A percentile compares a stretch with the other conserved stretches of the same genome.
phyloP scores from a whole-genome alignment of 2,113 vertebrate genomes.

The Centropus unirufus region DNA sequence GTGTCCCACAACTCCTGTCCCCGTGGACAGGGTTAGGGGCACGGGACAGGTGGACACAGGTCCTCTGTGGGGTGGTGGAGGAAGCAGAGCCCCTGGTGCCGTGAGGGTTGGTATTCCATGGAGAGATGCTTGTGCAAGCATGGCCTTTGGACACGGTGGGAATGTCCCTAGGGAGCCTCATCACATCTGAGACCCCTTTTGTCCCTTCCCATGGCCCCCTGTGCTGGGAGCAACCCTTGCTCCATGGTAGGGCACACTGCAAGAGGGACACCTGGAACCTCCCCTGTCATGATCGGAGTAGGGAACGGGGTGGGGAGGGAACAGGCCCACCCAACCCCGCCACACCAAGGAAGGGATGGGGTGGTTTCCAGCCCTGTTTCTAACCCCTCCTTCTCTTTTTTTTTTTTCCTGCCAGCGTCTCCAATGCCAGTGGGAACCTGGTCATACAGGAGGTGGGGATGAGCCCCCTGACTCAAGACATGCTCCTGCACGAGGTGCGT shows the following conservation, averaged over 20 bases:
- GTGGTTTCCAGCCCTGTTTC: neutral
- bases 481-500: conserved; percentile 81
- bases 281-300: neutral
- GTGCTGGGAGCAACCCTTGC: too few relatives aligned
- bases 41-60: neutral
- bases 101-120: rapidly evolving
- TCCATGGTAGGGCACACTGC: neutral
- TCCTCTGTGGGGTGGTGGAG: neutral
- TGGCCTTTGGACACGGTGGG: neutral
- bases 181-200: neutral
- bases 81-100: neutral
- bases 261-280: neutral
- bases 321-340: neutral
- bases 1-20: neutral
- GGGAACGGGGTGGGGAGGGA: neutral
- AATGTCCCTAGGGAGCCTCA: neutral
- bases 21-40: neutral
- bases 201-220: neutral
- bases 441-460: conserved; percentile 83
- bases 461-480: conserved; percentile 82
- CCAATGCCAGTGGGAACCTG: conserved; percentile 79
- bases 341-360: too few relatives aligned
- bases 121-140: rapidly evolving
- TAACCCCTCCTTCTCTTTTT: neutral
- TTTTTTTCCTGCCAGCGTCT: conserved; percentile 69